Conservation (phyloP, 2,113 vertebrate genomes). For the Dasyprocta punctata region DNA sequence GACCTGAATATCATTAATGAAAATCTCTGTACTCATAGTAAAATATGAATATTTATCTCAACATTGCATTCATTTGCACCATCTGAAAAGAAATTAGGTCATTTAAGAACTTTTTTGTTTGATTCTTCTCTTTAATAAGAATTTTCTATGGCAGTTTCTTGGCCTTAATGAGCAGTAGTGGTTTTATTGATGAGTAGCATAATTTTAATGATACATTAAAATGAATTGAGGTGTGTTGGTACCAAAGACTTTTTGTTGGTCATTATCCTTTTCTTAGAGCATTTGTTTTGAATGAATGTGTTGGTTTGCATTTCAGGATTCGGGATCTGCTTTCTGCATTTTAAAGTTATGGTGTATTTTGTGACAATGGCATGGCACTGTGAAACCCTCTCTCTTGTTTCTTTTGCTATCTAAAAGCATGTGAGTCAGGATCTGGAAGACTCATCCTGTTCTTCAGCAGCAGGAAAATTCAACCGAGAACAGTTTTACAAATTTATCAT, state of each 20-base stretch:
- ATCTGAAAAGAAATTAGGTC: background rate
- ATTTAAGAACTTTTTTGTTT: background rate
- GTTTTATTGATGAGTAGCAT: background rate
- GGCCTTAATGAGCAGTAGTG: background rate
- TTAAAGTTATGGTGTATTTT: background rate
- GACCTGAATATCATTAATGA: background rate
- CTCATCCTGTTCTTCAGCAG: constrained; percentile 92
- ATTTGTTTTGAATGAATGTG: background rate
- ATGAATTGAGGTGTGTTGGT: background rate
- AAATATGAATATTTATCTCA: background rate
- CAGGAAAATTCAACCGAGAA: constrained; percentile 91
- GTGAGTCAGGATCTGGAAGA: constrained; percentile 91
- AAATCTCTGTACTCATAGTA: background rate
- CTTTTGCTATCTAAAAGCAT: constrained; percentile 79
- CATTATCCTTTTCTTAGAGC: background rate
- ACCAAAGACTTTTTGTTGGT: background rate
- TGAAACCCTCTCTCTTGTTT: constrained; percentile 59
- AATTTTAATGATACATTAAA: background rate
- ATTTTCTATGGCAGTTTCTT: background rate
- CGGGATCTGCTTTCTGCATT: constrained; percentile 31
- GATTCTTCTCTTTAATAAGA: background rate
- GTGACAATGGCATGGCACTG: background rate
- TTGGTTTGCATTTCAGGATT: background rate
- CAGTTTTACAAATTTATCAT: constrained; percentile 96
- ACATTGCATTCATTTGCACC: background rate